Evolutionary conservation across 1,140 invertebrate species (phyloP), one percentile per base, ranked within the genome.

Genomic region (Pinna nobilis): DNA sequence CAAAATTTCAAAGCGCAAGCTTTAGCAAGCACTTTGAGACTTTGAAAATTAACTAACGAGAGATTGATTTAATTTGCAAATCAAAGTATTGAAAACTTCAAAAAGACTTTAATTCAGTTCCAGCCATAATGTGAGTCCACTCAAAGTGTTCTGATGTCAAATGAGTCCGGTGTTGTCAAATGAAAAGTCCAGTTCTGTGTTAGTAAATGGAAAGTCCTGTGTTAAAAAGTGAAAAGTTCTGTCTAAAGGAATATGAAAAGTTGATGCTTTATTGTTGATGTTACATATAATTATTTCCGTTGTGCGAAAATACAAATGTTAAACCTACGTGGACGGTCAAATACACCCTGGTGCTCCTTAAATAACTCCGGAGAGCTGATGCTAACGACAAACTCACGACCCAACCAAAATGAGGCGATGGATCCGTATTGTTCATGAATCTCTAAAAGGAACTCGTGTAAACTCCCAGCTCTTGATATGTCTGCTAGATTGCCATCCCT

Each of bases 401-500:
- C 84, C 74, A 81, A 82, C 86, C 87, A 89, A 73, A 89, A 89
- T 53, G 86, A 86, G 6, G 80, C 81, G 49, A 89, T 86, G 6
- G 79, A 61, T 20, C 88, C 88, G 82, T 80, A 86, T 20, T 83
- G 50, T 44, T 79, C 65, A 70, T 89, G 88, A 18, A 87, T 73
- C 25, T 84, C 76, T n/a, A 78, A 33, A 9, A 89, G 72, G 81
- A 87, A 89, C 67, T 88, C 80, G 74, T 88, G 87, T 3, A 89
- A 74, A 79, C 88, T 88, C 50, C 88, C 88, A 44, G 86, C 84
- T 39, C 79, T 71, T 3, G 32, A 53, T 41, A 89, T 87, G 63
- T 89, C 88, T 20, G 81, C 60, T 18, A 88, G 32, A 70, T 89
- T 89, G 13, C 88, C 88, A 82, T 88, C 86, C 79, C 88, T 89